phyloP scores from a whole-genome alignment of 1,140 invertebrate genomes.

The Frieseomelitta varia region DNA sequence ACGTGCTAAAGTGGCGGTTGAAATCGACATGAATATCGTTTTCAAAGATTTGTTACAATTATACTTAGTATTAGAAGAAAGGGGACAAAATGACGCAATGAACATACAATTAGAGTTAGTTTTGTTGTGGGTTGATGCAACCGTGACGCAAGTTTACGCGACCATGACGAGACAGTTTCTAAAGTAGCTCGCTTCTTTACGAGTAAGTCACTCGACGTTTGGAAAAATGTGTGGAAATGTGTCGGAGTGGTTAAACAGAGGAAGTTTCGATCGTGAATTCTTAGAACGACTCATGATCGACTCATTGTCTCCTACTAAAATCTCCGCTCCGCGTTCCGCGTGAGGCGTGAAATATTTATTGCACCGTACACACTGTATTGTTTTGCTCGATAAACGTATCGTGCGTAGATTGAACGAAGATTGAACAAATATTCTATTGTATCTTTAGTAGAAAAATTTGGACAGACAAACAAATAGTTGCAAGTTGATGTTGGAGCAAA shows the following conservation, averaged over 20 bases:
- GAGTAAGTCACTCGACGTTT: background rate
- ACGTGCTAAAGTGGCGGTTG: background rate
- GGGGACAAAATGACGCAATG: constrained; percentile 26
- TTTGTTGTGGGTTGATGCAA: constrained; percentile 60
- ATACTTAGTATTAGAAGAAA: background rate
- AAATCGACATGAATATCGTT: no score
- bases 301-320: no score
- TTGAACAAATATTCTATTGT: fast-evolving
- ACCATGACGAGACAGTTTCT: constrained; percentile 18
- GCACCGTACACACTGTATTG: background rate
- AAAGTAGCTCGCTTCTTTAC: background rate
- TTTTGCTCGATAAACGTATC: background rate
- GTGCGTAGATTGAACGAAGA: background rate
- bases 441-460: no score
- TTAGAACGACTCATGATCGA: background rate
- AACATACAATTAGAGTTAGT: background rate
- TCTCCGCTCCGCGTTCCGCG: no score
- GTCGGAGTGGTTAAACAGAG: background rate
- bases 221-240: no score
- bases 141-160: constrained; percentile 48
- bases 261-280: background rate
- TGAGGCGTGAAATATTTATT: no score
- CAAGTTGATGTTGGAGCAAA: no score
- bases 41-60: background rate
- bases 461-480: no score